Conservation (phyloP, 2,888 invertebrate genomes). For the Drosophila lacicola region DNA sequence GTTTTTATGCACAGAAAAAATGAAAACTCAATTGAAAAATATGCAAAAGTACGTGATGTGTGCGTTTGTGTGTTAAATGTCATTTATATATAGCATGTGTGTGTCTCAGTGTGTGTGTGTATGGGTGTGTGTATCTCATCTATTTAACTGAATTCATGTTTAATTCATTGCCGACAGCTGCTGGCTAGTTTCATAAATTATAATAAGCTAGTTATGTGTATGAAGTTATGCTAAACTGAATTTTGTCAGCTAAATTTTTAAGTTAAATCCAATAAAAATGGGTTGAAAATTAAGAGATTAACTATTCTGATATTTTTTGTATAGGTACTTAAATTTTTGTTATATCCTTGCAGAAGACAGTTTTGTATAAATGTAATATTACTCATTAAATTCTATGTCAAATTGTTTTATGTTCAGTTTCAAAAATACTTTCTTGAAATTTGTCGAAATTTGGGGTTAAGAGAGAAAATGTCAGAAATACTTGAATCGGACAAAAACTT, state of each 20-base stretch:
- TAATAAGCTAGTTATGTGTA: slow-evolving; percentile 14
- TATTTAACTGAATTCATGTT: slow-evolving; percentile 28
- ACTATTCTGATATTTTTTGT: background rate
- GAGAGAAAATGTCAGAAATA: too few relatives aligned
- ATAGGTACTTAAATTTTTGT: background rate
- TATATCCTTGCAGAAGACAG: slow-evolving; percentile 2
- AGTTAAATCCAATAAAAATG: slow-evolving; percentile 2
- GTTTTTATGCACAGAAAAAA: slow-evolving; percentile 5
- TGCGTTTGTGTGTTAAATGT: slow-evolving; percentile 4
- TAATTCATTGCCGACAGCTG: slow-evolving; percentile 35
- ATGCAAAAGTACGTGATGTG: slow-evolving; percentile 28
- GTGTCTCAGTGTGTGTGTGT: slow-evolving; percentile 2
- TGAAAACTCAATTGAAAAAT: slow-evolving; percentile 6
- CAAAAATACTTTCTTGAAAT: too few relatives aligned
- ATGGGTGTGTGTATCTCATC: slow-evolving; percentile 12
- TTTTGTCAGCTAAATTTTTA: slow-evolving; percentile 13
- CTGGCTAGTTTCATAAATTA: slow-evolving; percentile 35
- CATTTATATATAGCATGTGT: slow-evolving; percentile 5
- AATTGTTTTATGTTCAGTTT: too few relatives aligned
- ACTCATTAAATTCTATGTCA: too few relatives aligned
- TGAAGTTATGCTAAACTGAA: slow-evolving; percentile 18
- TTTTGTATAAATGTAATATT: too few relatives aligned
- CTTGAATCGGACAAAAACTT: background rate
- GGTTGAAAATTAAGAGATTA: background rate
- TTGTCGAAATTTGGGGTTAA: too few relatives aligned